Conservation (phyloP, 2,888 invertebrate genomes). For the Diplazon laetatorius region DNA sequence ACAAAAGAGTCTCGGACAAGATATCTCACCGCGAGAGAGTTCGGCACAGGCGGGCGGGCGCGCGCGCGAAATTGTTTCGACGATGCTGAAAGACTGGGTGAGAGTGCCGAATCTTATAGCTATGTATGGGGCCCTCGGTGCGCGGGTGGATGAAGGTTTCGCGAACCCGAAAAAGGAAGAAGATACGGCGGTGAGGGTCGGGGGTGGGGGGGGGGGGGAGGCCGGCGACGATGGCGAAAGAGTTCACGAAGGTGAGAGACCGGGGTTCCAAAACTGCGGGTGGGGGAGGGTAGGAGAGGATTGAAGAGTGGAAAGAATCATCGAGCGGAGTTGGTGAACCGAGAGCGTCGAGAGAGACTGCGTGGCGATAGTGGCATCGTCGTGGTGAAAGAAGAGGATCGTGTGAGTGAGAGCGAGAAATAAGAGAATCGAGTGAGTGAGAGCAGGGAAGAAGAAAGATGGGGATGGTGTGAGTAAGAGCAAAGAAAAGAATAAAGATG, state of each 20-base stretch:
- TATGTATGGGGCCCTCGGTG: conserved; percentile 9
- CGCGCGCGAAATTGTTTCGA: conserved; percentile 38
- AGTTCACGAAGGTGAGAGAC: conserved; percentile 47
- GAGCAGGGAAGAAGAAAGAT: conserved; percentile 36
- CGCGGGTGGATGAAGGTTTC: conserved; percentile 19
- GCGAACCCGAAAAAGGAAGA: conserved; percentile 33
- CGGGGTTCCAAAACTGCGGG: conserved; percentile 14
- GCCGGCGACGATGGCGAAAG: conserved; percentile 48
- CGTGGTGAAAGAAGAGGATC: neutral
- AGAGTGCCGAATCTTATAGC: conserved; percentile 23
- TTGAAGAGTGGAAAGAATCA: conserved; percentile 42
- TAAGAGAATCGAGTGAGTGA: conserved; percentile 17
- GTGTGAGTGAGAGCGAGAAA: conserved; percentile 15
- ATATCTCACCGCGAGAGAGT: no score
- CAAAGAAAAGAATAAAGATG: no score
- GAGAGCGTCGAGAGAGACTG: conserved; percentile 48
- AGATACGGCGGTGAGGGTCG: neutral
- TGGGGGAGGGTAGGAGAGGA: no score
- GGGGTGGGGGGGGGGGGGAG: conserved; percentile 20
- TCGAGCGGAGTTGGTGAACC: conserved; percentile 45
- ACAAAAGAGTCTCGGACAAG: conserved; percentile 48
- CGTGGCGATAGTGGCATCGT: conserved; percentile 45
- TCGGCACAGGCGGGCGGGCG: no score
- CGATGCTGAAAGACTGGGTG: conserved; percentile 4
- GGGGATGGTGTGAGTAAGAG: no score